Conservation (phyloP, 2,888 invertebrate species). For the Tiphia femorata region DNA sequence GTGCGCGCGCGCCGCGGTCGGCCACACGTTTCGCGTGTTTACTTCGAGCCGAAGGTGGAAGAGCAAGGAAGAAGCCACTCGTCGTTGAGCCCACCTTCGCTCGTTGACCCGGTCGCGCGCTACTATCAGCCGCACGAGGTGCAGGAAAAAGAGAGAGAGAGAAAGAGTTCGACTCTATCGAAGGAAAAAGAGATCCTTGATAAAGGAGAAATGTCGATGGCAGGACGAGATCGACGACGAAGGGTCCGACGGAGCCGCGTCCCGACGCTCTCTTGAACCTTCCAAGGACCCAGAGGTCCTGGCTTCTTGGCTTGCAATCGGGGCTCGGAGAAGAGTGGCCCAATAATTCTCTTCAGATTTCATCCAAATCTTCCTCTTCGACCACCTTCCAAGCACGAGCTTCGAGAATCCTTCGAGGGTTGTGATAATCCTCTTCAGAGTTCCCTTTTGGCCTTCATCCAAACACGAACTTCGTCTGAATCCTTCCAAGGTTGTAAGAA, state of each 20-base stretch:
- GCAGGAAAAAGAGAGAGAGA: not conserved
- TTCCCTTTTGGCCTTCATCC: no score
- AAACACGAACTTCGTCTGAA: no score
- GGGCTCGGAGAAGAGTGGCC: no score
- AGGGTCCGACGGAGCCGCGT: constrained; percentile 41
- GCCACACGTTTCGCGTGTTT: constrained; percentile 29
- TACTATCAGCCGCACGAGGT: no score
- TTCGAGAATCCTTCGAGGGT: no score
- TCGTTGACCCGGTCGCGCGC: no score
- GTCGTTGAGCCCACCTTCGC: not conserved
- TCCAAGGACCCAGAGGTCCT: not conserved
- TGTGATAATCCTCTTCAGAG: no score
- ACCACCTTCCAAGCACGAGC: no score
- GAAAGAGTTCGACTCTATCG: not conserved
- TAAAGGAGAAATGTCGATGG: constrained; percentile 24
- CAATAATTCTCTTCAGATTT: not conserved
- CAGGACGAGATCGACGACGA: constrained; percentile 34
- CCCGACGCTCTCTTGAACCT: constrained; percentile 42
- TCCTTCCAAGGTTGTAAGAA: no score
- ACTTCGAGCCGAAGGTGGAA: constrained; percentile 29
- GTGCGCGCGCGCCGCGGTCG: constrained; percentile 7
- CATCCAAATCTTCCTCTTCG: not conserved
- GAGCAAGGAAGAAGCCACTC: constrained; percentile 2
- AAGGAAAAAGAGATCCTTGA: no score
- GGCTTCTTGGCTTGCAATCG: constrained; percentile 19